A percentile compares a stretch with the other conserved stretches of the same genome.
Evolutionary conservation across 2,888 invertebrate species (phyloP).

Genomic region (Ochlodes sylvanus): DNA sequence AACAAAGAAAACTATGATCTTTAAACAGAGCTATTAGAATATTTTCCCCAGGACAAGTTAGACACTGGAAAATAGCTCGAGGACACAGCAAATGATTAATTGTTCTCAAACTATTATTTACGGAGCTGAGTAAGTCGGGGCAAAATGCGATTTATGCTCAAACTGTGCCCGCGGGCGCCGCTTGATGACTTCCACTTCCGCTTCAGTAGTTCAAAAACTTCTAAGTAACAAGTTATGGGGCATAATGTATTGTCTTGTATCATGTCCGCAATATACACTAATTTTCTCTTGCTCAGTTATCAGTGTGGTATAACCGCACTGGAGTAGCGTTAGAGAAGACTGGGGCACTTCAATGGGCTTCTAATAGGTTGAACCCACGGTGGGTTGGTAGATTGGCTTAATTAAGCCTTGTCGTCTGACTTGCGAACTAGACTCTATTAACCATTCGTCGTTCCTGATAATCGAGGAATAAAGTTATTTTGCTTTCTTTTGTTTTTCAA

Average conservation of each 20-base stretch:
- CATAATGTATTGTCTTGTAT: constrained; percentile 25
- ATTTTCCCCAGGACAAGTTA: neutral
- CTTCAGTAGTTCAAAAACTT: constrained; percentile 24
- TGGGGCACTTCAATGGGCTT: too few species aligned
- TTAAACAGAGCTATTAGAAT: neutral
- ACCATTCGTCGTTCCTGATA: too few species aligned
- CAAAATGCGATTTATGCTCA: constrained; percentile 35
- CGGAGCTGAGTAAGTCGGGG: constrained; percentile 19
- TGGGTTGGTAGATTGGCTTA: too few species aligned
- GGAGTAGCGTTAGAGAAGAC: too few species aligned
- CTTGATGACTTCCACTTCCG: constrained; percentile 19
- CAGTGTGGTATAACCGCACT: too few species aligned
- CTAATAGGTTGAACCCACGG: too few species aligned
- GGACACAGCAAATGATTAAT: constrained; percentile 28
- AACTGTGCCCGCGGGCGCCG: constrained; percentile 28
- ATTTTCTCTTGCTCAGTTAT: neutral
- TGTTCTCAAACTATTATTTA: constrained; percentile 34
- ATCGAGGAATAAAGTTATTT: too few species aligned
- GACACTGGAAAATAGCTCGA: constrained; percentile 20
- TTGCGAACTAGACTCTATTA: too few species aligned
- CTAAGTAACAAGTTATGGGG: constrained; percentile 14
- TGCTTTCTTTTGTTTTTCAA: too few species aligned
- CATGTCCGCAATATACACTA: neutral
- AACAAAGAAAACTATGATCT: neutral
- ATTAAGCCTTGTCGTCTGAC: too few species aligned